phyloP scores from a whole-genome alignment of 2,888 invertebrate species.

The Lochmaea crataegi region DNA sequence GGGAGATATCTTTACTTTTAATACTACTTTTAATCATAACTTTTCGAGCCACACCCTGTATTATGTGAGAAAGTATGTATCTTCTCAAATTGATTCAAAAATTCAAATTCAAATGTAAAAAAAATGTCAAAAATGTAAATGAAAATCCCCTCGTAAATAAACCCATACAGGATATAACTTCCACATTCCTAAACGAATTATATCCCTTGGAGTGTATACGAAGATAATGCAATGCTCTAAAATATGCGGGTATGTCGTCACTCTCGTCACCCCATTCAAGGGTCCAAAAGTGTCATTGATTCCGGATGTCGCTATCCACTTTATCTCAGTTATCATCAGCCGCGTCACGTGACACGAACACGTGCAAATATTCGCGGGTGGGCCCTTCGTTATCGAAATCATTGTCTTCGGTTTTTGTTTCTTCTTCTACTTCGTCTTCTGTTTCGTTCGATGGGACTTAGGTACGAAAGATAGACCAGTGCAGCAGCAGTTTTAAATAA shows the following conservation, averaged over 20 bases:
- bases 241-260: conserved; percentile 29
- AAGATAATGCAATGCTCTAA: conserved; percentile 14
- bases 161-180: conserved; percentile 11
- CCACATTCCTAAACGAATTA: neutral
- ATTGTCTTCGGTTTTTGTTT: conserved; percentile 22
- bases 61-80: no score
- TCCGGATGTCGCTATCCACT: conserved; percentile 40
- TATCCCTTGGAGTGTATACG: neutral
- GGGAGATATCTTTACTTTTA: no score
- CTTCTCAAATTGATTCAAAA: no score
- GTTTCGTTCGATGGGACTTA: neutral
- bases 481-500: no score
- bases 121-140: no score
- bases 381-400: conserved; percentile 30
- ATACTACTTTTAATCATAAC: no score
- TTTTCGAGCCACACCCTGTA: no score
- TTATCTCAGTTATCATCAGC: conserved; percentile 33
- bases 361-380: conserved; percentile 41
- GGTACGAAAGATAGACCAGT: no score
- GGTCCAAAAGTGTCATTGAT: conserved; percentile 45
- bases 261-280: conserved; percentile 6
- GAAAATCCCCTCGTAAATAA: neutral
- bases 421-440: conserved; percentile 4
- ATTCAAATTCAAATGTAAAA: no score
- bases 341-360: conserved; percentile 28